Base-by-base conservation (phyloP, 2,888 invertebrate genomes). In the Pseudanteris insignis region DNA sequence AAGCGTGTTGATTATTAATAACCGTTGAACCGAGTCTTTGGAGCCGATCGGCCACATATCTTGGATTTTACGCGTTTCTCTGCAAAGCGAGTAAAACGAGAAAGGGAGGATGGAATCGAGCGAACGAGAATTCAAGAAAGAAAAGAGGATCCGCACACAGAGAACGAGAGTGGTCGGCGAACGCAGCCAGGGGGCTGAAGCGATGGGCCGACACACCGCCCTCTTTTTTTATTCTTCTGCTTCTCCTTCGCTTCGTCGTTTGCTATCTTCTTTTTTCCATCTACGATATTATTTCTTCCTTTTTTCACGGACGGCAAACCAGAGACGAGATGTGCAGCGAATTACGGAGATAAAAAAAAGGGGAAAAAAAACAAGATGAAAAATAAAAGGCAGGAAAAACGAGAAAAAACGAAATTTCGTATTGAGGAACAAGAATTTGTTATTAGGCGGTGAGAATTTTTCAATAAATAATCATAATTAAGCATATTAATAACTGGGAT, bases 51-150 rank as follows among this genome's bases (percentile, higher is more conserved):
- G 59, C 67, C 60, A 66, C 70, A 68, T 68, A 70, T 71, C 70
- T 68, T 65, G 67, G 63, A 71, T 71, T 72, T 72, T 72, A 72
- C 70, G 70, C 67, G 67, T 67, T 68, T 70, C 68, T 64, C 64
- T 67, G 67, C 65, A 68, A 65, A 65, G 65, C 62, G 34, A 55
- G 57, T 59, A 55, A 61, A 67, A 59, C 47, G 53, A 63, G 46
- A 48, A 41, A 62, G 60, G 51, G 54, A 53, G 54, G 57, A 43
- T 41, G 58, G 59, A 54, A 61, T 44, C 48, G 48, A 61, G 25
- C 55, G 54, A 61, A 61, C 55, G 58, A 64, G 61, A 57, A 58
- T 55, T 58, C 48, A 55, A 55, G 60, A 62, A 55, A 62, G 60
- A 63, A 44, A 58, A 53, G 55, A 53, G 55, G 53, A 59, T 61